These are phyloP conservation scores for Nannoperca australis DNA, from an alignment of 2,797 vertebrate genomes.

Conservation along the genomic window DNA sequence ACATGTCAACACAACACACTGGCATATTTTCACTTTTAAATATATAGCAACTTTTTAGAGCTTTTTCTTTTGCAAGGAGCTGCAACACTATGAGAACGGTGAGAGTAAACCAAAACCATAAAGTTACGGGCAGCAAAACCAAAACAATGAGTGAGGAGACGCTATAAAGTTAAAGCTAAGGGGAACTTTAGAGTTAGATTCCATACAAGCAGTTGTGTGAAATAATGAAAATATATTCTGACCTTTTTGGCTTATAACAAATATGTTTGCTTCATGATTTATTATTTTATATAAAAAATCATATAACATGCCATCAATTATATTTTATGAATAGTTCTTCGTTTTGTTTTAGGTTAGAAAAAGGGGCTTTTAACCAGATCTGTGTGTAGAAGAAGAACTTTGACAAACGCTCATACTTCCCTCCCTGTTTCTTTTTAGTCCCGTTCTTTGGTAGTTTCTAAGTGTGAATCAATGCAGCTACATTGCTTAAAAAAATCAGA, in stretches of 20 bases:
- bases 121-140: neutral
- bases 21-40: neutral
- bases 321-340: neutral
- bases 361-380: neutral
- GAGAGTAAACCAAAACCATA: neutral
- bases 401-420: neutral
- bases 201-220: neutral
- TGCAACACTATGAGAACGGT: neutral
- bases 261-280: neutral
- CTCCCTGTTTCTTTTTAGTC: neutral
- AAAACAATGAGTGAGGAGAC: neutral
- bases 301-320: no score
- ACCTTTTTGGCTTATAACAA: constrained; percentile 1
- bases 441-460: neutral
- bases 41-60: neutral
- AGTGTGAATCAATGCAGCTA: neutral
- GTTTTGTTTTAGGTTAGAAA: neutral
- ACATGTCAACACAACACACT: neutral
- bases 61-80: neutral
- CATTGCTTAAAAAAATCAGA: neutral
- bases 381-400: neutral
- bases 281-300: neutral
- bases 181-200: neutral
- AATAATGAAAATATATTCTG: neutral
- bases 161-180: neutral